These are phyloP conservation scores for Trissolcus brochymenae DNA, from an alignment of 2,888 invertebrate species.

Conservation along the genomic window DNA sequence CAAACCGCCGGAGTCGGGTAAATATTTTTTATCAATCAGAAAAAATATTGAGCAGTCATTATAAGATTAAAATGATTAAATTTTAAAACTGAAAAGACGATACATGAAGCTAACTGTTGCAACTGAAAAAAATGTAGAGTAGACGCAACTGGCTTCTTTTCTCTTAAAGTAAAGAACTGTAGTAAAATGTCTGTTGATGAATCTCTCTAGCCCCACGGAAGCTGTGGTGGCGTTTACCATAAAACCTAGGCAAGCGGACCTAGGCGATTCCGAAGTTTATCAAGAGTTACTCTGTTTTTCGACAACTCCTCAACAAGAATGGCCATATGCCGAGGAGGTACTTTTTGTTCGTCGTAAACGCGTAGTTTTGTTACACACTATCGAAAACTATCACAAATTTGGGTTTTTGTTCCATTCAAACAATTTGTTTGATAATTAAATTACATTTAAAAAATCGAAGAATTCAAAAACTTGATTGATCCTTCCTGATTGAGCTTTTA, in stretches of 20 bases:
- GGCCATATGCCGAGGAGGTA: constrained; percentile 75
- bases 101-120: not conserved
- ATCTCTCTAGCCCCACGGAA: constrained; percentile 71
- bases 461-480: no score
- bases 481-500: no score
- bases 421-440: no score
- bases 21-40: constrained; percentile 53
- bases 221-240: constrained; percentile 75
- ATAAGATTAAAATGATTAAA: not conserved
- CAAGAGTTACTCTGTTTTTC: constrained; percentile 76
- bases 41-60: no score
- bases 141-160: constrained; percentile 24
- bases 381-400: constrained; percentile 29
- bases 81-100: not conserved
- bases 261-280: constrained; percentile 75
- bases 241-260: constrained; percentile 74
- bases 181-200: constrained; percentile 64
- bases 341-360: constrained; percentile 62
- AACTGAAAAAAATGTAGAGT: constrained; percentile 5
- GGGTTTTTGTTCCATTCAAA: not conserved
- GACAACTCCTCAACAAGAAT: constrained; percentile 73
- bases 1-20: constrained; percentile 78
- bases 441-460: no score
- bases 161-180: constrained; percentile 8
- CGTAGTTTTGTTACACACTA: constrained; percentile 30